Base-by-base conservation (phyloP, 2,113 vertebrate genomes). In the Gallinago media region DNA sequence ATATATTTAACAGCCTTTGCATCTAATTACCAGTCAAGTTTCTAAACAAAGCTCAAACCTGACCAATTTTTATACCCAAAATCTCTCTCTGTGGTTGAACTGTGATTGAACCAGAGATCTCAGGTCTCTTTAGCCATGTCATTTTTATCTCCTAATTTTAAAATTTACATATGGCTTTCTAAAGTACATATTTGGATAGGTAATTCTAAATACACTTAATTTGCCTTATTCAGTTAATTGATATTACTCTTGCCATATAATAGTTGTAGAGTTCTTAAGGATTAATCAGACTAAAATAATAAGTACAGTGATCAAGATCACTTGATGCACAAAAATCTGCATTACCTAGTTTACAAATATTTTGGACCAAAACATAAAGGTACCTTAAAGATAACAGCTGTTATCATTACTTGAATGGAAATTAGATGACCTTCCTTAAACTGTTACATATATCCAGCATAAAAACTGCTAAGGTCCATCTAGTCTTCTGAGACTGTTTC, bases 11-110 rank as follows among this genome's bases (percentile, higher is more conserved):
- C 36, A 84, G 42, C 42, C 47, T 88, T 84, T 62, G 56, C 72
- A 81, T 74, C 36, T 76, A 32, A 73, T 85, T 92, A 63, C 25
- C 68, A 61, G 63, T 38, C 56, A 73, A 47, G 15, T 86, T 95
- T 92, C 77, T 84, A 62, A 95, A 84, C 68, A 77, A 61, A 91
- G 56, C 34, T 91, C 86, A 86, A 90, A 92, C 38, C 47, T 63
- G 58, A 66, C 20, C 32, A 59, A 2, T n/a, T 83, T 82, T 95
- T 76, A 15, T 66, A 49, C 26, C 56, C 18, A 73, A 63, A 80
- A 76, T 73, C 34, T 81, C 46, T 74, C 56, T 74, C 38, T n/a
- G 25, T 42, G 40, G 40, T 42, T 42, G 15, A 42, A 42, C 4
- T 68, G 14, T 65, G 56, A 12, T 38, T 72, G 19, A 83, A 62